Conservation (phyloP, 2,888 invertebrate genomes). For the Teleogryllus oceanicus region DNA sequence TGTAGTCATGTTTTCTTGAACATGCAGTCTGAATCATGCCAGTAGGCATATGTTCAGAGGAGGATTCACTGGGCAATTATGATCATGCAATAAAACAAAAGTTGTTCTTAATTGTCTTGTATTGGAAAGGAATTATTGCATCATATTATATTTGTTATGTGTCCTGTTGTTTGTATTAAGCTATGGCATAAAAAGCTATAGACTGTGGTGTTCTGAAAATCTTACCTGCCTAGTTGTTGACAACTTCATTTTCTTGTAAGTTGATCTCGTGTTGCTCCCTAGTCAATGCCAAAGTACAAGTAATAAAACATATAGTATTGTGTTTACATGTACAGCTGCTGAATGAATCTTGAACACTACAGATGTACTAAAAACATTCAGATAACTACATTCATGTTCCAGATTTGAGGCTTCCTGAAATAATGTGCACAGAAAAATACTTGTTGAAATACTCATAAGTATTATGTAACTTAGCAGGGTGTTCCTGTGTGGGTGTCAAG, state of each 20-base stretch:
- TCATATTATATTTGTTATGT: slow-evolving; percentile 7
- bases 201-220: background rate
- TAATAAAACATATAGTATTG: background rate
- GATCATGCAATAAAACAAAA: slow-evolving; percentile 9
- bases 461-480: background rate
- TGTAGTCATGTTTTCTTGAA: too few species aligned
- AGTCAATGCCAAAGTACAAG: slow-evolving; percentile 9
- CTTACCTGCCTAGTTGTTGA: slow-evolving; percentile 18
- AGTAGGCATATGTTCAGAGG: background rate
- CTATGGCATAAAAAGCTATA: background rate
- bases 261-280: slow-evolving; percentile 18
- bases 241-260: slow-evolving; percentile 18
- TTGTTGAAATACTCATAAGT: slow-evolving; percentile 20
- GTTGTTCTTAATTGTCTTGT: background rate
- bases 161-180: slow-evolving; percentile 3
- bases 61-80: background rate
- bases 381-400: background rate
- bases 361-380: background rate
- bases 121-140: background rate
- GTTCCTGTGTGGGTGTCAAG: background rate
- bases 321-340: slow-evolving; percentile 3
- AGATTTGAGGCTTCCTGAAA: slow-evolving; percentile 24
- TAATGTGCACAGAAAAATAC: background rate
- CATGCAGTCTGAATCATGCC: too few species aligned
- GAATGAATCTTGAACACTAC: background rate